These are phyloP conservation scores for Oceanites oceanicus DNA, from an alignment of 2,113 vertebrate genomes.

Conservation along the genomic window DNA sequence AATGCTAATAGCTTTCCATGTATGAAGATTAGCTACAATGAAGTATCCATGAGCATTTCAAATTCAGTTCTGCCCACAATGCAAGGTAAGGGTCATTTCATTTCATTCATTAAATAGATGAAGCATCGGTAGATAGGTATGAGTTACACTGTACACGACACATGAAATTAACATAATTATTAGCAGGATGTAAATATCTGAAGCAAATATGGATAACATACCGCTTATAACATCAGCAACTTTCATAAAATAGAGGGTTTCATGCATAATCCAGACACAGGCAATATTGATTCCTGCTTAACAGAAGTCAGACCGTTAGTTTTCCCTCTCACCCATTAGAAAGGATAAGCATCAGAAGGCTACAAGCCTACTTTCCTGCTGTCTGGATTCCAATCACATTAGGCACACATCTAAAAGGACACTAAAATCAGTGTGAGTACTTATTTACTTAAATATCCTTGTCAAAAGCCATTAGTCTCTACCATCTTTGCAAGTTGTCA, in stretches of 20 bases:
- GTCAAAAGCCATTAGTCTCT: not conserved
- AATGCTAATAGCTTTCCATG: not conserved
- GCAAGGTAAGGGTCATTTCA: not conserved
- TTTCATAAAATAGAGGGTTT: not conserved
- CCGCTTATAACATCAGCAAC: not conserved
- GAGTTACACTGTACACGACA: not conserved
- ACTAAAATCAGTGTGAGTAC: not conserved
- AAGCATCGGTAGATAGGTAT: not conserved
- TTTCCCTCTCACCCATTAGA: not conserved
- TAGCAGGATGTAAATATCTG: not conserved
- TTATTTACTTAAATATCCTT: not conserved
- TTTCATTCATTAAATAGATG: not conserved
- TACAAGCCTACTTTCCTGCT: not conserved
- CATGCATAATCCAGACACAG: not conserved
- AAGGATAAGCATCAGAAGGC: not conserved
- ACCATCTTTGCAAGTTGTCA: not conserved
- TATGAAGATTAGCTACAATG: not conserved
- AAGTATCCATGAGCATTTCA: not conserved
- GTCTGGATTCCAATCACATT: not conserved
- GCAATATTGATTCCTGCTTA: not conserved
- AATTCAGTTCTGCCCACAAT: not conserved
- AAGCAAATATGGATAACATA: not conserved
- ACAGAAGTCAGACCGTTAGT: not conserved
- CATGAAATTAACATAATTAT: not conserved
- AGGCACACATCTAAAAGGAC: not conserved